Conservation (phyloP, 2,113 vertebrate species). For the Chitala chitala region DNA sequence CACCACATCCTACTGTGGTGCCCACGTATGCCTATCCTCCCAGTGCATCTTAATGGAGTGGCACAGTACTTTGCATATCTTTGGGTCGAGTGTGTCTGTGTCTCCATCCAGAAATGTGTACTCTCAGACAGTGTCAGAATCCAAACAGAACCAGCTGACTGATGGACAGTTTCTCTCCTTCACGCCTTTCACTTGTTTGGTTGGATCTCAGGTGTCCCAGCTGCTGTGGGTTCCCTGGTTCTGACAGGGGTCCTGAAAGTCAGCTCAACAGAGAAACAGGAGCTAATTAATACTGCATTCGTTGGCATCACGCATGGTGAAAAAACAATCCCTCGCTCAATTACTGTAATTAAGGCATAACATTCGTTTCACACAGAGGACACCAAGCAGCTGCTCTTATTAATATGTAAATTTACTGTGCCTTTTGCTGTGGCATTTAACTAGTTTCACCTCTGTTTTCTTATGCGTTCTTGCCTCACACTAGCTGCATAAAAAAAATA, state of each 20-base stretch:
- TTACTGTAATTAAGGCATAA: conserved; percentile 70
- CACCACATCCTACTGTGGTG: too few relatives aligned
- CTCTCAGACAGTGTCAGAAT: background rate
- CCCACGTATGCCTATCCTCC: too few relatives aligned
- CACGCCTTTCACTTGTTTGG: too few relatives aligned
- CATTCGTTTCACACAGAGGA: conserved; percentile 56
- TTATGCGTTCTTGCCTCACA: background rate
- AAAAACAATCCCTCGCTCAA: conserved; percentile 62
- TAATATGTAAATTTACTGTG: conserved; percentile 55
- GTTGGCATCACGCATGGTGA: conserved; percentile 22
- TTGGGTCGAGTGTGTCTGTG: background rate
- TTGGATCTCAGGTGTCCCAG: too few relatives aligned
- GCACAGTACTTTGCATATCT: background rate
- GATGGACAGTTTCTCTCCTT: too few relatives aligned
- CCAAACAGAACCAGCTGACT: background rate
- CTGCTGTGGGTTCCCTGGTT: background rate
- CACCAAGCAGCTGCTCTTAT: conserved; percentile 60
- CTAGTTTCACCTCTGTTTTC: too few relatives aligned
- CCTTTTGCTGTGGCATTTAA: conserved; percentile 22
- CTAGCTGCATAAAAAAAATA: background rate
- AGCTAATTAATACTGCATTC: conserved; percentile 21
- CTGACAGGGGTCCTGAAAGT: background rate
- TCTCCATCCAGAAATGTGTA: background rate
- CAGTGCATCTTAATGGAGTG: background rate
- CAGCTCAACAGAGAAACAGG: conserved; percentile 15